Base-by-base conservation (phyloP, 2,797 vertebrate species). In the Tachyglossus aculeatus region DNA sequence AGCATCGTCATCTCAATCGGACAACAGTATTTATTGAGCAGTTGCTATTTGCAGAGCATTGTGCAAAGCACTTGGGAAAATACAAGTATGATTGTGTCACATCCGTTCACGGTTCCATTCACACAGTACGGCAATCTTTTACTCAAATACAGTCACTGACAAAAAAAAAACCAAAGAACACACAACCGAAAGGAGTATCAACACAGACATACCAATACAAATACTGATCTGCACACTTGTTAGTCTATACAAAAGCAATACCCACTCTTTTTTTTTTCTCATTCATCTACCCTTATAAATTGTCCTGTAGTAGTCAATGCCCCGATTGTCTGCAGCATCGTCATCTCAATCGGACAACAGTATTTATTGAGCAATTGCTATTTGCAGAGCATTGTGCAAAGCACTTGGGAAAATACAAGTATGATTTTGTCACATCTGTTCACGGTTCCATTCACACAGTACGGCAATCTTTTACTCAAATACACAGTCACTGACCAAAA, bases 241-340 rank as follows among this genome's bases (percentile, higher is more conserved):
- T n/a, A n/a, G n/a, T n/a, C n/a, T 86, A 86, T 65, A 78, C 83
- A 82, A 88, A 90, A 90, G 89, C 89, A 83, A 90, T n/a, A n/a
- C n/a, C n/a, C n/a, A n/a, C n/a, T n/a, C n/a, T n/a, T n/a, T n/a
- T n/a, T n/a, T n/a, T n/a, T n/a, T n/a, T n/a, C n/a, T n/a, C n/a
- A n/a, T n/a, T n/a, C n/a, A n/a, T n/a, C n/a, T n/a, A n/a, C n/a
- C n/a, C n/a, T n/a, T n/a, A n/a, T n/a, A n/a, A n/a, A n/a, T n/a
- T n/a, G n/a, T n/a, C n/a, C n/a, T n/a, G n/a, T n/a, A n/a, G n/a
- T n/a, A n/a, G n/a, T n/a, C n/a, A n/a, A n/a, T n/a, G n/a, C n/a
- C n/a, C n/a, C n/a, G n/a, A n/a, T n/a, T n/a, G n/a, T n/a, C n/a
- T n/a, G n/a, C n/a, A n/a, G n/a, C n/a, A n/a, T n/a, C n/a, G n/a